These are phyloP conservation scores for Pteria penguin DNA, from an alignment of 2,888 invertebrate species.

Conservation along the genomic window DNA sequence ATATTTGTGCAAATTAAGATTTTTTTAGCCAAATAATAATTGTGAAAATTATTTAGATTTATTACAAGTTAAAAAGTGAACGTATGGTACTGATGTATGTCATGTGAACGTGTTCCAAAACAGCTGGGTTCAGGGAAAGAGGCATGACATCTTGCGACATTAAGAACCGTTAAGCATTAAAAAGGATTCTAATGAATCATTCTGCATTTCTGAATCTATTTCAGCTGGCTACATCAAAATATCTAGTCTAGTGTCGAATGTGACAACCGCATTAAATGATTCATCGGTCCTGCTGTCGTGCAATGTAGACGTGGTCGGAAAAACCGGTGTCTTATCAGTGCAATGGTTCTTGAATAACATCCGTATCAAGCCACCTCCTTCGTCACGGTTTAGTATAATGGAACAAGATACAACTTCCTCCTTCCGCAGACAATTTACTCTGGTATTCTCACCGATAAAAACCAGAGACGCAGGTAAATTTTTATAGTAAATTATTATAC, in stretches of 20 bases:
- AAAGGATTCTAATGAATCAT: too few relatives aligned
- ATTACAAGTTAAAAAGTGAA: too few relatives aligned
- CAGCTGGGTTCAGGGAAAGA: too few relatives aligned
- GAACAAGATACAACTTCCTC: not conserved
- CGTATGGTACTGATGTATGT: too few relatives aligned
- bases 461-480: not conserved
- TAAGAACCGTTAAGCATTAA: too few relatives aligned
- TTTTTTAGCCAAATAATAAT: too few relatives aligned
- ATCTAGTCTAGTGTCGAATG: not conserved
- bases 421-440: not conserved
- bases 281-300: not conserved
- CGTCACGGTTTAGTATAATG: not conserved
- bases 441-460: not conserved
- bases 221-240: not conserved
- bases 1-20: too few relatives aligned
- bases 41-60: too few relatives aligned
- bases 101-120: too few relatives aligned
- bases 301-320: not conserved
- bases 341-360: not conserved
- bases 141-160: too few relatives aligned
- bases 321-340: not conserved
- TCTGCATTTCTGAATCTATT: too few relatives aligned
- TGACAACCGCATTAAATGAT: not conserved
- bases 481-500: too few relatives aligned
- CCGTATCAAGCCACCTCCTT: not conserved